Percentiles rank a stretch among this genome's conserved stretches.
phyloP scores from a whole-genome alignment of 2,888 invertebrate genomes.

The Archips crataeganus region DNA sequence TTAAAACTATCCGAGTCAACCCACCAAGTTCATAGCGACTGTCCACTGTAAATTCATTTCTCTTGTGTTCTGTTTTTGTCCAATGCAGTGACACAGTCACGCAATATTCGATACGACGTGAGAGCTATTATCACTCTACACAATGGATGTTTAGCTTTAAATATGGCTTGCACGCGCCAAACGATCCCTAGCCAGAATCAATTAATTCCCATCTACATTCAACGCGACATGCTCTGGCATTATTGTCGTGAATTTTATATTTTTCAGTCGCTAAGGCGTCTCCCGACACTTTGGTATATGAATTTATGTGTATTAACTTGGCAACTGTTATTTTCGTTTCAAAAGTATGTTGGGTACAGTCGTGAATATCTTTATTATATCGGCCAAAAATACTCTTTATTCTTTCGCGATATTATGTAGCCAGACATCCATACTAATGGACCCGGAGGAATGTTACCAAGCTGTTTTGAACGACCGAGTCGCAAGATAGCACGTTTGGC shows the following conservation, averaged over 20 bases:
- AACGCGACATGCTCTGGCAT: slow-evolving; percentile 43
- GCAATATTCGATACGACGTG: slow-evolving; percentile 55
- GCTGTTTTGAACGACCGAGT: background rate
- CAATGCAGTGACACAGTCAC: slow-evolving; percentile 48
- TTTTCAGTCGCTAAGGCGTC: slow-evolving; percentile 26
- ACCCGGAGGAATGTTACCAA: background rate
- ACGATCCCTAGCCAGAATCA: slow-evolving; percentile 51
- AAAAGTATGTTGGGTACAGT: background rate
- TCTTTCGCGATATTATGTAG: slow-evolving; percentile 3
- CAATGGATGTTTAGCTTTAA: slow-evolving; percentile 60
- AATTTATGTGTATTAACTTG: slow-evolving; percentile 20
- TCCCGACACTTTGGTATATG: slow-evolving; percentile 8
- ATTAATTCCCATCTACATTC: slow-evolving; percentile 55
- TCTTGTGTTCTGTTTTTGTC: slow-evolving; percentile 9
- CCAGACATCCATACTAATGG: slow-evolving; percentile 1
- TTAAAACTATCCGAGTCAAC: background rate
- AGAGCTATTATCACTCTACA: slow-evolving; percentile 52
- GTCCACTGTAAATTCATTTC: background rate
- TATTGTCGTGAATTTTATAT: slow-evolving; percentile 43
- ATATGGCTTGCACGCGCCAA: slow-evolving; percentile 48
- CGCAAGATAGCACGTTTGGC: background rate
- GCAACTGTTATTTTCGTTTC: slow-evolving; percentile 21
- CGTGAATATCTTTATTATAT: slow-evolving; percentile 8
- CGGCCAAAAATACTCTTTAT: slow-evolving; percentile 10
- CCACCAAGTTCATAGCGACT: background rate